A percentile compares a stretch with the other conserved stretches of the same genome.
phyloP scores from a whole-genome alignment of 2,113 vertebrate genomes.

The Phycodurus eques region DNA sequence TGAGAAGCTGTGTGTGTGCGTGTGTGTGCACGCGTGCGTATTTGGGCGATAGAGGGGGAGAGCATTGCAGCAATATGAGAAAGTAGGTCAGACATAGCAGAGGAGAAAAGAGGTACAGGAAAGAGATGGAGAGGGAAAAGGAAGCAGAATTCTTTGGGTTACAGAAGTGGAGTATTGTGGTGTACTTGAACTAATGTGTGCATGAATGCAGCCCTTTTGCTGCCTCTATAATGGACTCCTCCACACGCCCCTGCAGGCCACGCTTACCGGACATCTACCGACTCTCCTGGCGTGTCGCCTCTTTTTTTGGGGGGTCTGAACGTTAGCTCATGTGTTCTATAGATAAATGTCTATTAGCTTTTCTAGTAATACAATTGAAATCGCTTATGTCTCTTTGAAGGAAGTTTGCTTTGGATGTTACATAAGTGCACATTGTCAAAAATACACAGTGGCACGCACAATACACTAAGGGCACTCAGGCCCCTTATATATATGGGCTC shows the following conservation, averaged over 20 bases:
- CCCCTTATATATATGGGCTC: constrained; percentile 58
- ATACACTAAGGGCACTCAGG: constrained; percentile 50
- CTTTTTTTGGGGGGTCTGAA: constrained; percentile 7
- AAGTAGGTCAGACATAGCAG: constrained; percentile 71
- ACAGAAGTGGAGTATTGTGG: neutral
- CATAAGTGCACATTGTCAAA: constrained; percentile 52
- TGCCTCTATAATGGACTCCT: neutral
- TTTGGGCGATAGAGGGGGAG: constrained; percentile 56
- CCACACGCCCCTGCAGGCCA: neutral
- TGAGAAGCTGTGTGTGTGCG: constrained; percentile 34
- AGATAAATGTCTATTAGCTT: constrained; percentile 34
- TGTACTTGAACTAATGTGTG: neutral
- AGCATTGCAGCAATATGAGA: constrained; percentile 68
- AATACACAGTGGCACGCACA: constrained; percentile 43
- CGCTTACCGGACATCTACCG: neutral
- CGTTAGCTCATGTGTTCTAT: neutral
- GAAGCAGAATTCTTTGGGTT: constrained; percentile 8
- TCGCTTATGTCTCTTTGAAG: constrained; percentile 11
- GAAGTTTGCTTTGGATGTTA: constrained; percentile 44
- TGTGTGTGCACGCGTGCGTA: constrained; percentile 34
- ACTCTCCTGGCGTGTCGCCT: constrained; percentile 34
- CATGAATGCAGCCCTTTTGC: neutral
- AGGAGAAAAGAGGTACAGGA: constrained; percentile 50
- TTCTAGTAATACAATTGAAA: constrained; percentile 29
- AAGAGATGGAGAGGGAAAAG: constrained; percentile 34